Percentiles rank a stretch among this genome's conserved stretches.
Conservation (phyloP, 2,113 vertebrate species). For the Myanophis thanlyinensis region DNA sequence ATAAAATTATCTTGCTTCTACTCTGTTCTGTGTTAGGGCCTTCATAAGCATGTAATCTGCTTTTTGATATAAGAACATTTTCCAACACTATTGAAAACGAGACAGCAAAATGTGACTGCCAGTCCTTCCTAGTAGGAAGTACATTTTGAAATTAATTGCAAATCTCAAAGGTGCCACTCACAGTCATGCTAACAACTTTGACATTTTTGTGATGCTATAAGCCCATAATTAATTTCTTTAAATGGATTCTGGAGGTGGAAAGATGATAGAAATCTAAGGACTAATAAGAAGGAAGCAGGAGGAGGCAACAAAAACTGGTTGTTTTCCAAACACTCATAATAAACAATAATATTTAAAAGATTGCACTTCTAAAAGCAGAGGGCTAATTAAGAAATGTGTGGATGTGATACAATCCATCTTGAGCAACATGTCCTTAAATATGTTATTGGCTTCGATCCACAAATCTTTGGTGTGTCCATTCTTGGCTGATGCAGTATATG, state of each 20-base stretch:
- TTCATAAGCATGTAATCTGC: not conserved
- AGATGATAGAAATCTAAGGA: not conserved
- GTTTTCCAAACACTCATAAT: not conserved
- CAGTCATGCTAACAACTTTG: not conserved
- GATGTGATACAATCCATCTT: not conserved
- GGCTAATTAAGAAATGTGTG: not conserved
- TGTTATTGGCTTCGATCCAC: not conserved
- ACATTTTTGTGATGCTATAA: not conserved
- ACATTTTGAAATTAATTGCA: conserved; percentile 1
- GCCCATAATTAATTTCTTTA: conserved; percentile 1
- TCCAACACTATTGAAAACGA: not conserved
- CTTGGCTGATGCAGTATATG: not conserved
- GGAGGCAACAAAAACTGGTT: not conserved
- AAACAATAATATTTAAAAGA: not conserved
- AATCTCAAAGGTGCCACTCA: not conserved
- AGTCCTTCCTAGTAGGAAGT: not conserved
- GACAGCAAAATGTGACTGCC: not conserved
- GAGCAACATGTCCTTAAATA: not conserved
- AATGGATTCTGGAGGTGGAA: conserved; percentile 2
- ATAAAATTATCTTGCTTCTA: not conserved
- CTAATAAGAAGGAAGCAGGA: not conserved
- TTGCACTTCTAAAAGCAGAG: not conserved
- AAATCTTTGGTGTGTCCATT: not conserved
- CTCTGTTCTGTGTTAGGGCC: not conserved
- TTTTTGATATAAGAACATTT: not conserved